phyloP scores from a whole-genome alignment of 2,888 invertebrate genomes.

The Amblyjoppa proteus region DNA sequence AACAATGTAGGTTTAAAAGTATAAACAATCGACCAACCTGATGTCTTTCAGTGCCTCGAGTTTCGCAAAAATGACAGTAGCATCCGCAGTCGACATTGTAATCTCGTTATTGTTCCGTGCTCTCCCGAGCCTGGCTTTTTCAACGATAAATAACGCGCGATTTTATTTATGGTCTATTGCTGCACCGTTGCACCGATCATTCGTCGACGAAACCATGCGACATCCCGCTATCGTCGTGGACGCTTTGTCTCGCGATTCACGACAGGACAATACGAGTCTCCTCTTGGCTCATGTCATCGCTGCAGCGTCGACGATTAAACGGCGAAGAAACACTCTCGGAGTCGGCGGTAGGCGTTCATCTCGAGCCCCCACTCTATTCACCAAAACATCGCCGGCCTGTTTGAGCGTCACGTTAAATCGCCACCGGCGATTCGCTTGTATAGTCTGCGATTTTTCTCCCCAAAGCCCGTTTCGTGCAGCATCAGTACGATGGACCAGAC shows the following conservation, averaged over 20 bases:
- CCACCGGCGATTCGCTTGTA: not conserved
- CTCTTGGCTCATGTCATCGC: not conserved
- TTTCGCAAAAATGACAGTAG: conserved; percentile 95
- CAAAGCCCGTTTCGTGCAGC: conserved; percentile 26
- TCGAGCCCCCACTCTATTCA: conserved; percentile 14
- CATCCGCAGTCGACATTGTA: conserved; percentile 91
- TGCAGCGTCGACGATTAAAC: not conserved
- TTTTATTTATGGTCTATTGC: not conserved
- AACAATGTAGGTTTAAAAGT: not conserved
- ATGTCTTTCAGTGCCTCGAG: conserved; percentile 97
- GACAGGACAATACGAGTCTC: not conserved
- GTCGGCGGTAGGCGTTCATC: not conserved
- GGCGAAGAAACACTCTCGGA: not conserved
- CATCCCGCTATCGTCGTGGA: not conserved
- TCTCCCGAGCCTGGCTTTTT: not conserved
- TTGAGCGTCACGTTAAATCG: conserved; percentile 4
- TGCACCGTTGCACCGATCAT: not conserved
- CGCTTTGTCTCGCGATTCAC: conserved; percentile 2
- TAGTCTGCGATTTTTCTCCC: not conserved
- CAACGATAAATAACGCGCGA: conserved; percentile 7
- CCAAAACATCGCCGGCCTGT: conserved; percentile 25
- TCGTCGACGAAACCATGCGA: not conserved
- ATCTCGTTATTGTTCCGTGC: not conserved
- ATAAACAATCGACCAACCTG: conserved; percentile 86
- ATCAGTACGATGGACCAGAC: conserved; percentile 57